phyloP scores from a whole-genome alignment of 2,797 vertebrate species.

The Scyliorhinus canicula region DNA sequence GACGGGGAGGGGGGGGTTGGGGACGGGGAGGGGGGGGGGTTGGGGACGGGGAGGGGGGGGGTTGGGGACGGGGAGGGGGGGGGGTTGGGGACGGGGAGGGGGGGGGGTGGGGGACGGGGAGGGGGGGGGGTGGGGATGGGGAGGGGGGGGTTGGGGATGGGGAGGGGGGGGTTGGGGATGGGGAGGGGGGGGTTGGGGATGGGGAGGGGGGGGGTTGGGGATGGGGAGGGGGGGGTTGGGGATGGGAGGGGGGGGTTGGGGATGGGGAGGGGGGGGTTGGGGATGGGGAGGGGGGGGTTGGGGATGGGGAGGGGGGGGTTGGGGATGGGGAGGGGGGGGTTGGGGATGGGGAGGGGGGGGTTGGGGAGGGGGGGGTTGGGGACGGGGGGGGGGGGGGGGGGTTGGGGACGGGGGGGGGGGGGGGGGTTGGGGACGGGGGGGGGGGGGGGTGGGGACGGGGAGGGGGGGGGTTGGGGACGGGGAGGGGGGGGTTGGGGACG shows the following conservation, averaged over 20 bases:
- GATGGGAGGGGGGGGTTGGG: no score
- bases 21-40: background rate
- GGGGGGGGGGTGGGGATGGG: background rate
- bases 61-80: no score
- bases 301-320: background rate
- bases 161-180: background rate
- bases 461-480: no score
- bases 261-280: no score
- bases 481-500: background rate
- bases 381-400: background rate
- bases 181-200: background rate
- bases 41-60: rapidly evolving
- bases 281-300: no score
- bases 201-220: rapidly evolving
- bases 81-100: no score
- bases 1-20: rapidly evolving
- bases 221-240: background rate
- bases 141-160: background rate
- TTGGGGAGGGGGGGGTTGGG: background rate
- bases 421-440: no score
- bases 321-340: background rate
- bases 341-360: no score
- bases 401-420: background rate
- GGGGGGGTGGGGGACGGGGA: background rate
- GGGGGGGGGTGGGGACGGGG: no score